Base-by-base conservation (phyloP, 2,888 invertebrate species). In the Brachyptera putata region DNA sequence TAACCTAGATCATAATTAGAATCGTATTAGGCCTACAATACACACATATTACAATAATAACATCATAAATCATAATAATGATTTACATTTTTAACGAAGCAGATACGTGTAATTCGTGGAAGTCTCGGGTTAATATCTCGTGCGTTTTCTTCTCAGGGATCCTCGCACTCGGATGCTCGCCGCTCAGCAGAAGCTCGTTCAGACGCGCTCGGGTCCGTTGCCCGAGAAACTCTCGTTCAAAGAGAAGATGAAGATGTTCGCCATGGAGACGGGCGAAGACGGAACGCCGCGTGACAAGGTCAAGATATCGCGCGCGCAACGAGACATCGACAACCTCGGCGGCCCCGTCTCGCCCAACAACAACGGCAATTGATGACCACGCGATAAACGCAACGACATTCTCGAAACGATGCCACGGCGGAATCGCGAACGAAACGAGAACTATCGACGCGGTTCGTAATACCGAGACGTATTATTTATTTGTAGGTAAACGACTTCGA, bases 191-290 rank as follows among this genome's bases (percentile, higher is more conserved):
- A 83, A 83, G 68, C 81, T 78, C 62, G 78, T 79, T 67, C 76
- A 80, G 66, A 83, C 87, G 58, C 67, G 71, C 66, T 68, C 71
- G 57, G 66, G 65, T 4, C 83, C 85, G 60, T 84, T 91, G 64
- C 93, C 93, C 1, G 96, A 97, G 73, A 93, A 95, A 70, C 81
- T 98, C 63, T 93, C 93, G 61, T 99, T 99, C 78, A 90, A 95
- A 74, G 98, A 99, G 76, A 99, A 99, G 78, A 98, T 98, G 96
- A 95, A 95, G 78, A 94, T 97, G 91, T 99, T 99, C 79, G 98
- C 97, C 43, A 85, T 91, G 77, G 96, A 97, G 79, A 89, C 95
- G 13, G 97, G 97, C 41, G 95, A 96, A 73, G 85, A 88, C 69
- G 84, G 87, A 71, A 93, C 95, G 63, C 95, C 95, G 66, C 89